Evolutionary conservation across 2,797 vertebrate genomes (phyloP), one percentile per base, ranked within the genome.

Genomic region (Takifugu rubripes): DNA sequence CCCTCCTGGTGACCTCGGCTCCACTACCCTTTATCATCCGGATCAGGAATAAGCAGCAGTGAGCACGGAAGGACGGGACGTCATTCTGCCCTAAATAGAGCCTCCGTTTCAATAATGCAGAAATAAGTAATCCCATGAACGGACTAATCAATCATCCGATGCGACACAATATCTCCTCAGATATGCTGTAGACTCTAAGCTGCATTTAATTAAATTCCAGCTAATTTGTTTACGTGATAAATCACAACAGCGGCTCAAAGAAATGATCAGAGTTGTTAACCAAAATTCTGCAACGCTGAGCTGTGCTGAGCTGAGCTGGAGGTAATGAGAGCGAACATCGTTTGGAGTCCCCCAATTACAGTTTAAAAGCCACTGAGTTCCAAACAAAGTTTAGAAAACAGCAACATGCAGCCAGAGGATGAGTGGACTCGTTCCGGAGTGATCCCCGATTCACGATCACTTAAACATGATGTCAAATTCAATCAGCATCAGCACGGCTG

Each of bases 401-500:
- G 12, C 36, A 10, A 40, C 1, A 40, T 4, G 14, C 11, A 40
- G 36, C 36, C 36, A 14, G 36, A 40, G 36, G 36, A 40, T 4
- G 36, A 14, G 36, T 14, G 36, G 0, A 21, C 71, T 56, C 42
- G 56, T 60, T 74, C 53, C 52, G 17, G 59, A 52, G 61, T 72
- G 51, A 73, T 78, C 57, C 57, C 29, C 27, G 45, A 27, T 67
- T 77, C 70, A 81, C 63, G 71, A 59, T 66, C 65, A 79, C 62
- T 82, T 78, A 75, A 69, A 43, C 52, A 53, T 57, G 43, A 72
- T 53, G 80, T 84, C 80, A 84, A 77, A 82, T 77, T 81, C 56
- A 27, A 80, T 86, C 59, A 66, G 49, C 54, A 74, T 86, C 79
- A 83, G 17, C 40, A 6, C 48, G 75, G 68, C 73, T 45, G 56